These are phyloP conservation scores for Falcaria lacertinaria DNA, from an alignment of 2,888 invertebrate species.

Conservation along the genomic window DNA sequence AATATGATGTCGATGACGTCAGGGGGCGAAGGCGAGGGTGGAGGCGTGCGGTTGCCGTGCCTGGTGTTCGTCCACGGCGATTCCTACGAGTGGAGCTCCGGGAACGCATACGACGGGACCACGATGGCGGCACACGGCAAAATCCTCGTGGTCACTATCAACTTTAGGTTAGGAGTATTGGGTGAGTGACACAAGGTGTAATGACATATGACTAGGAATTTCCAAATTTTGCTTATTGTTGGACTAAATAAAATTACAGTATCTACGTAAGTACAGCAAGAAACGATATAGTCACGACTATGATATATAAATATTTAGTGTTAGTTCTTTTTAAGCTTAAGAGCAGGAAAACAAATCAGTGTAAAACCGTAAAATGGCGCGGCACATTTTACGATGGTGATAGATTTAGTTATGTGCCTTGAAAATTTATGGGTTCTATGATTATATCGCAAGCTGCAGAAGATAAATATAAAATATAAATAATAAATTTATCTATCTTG, in stretches of 20 bases:
- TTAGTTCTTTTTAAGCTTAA: too few relatives aligned
- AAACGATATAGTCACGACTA: too few relatives aligned
- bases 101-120: conserved; percentile 98
- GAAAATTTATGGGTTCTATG: background rate
- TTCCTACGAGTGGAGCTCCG: conserved; percentile 98
- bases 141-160: conserved; percentile 93
- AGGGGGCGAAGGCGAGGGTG: conserved; percentile 60
- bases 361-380: conserved; percentile 17
- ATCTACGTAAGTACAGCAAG: too few relatives aligned
- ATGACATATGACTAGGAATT: too few relatives aligned
- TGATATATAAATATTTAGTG: too few relatives aligned
- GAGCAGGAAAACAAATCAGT: too few relatives aligned
- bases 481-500: too few relatives aligned
- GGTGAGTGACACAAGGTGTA: too few relatives aligned
- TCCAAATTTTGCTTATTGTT: too few relatives aligned
- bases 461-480: background rate
- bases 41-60: conserved; percentile 84
- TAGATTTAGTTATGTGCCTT: conserved; percentile 2
- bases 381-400: conserved; percentile 10
- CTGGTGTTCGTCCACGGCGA: conserved; percentile 96
- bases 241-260: too few relatives aligned
- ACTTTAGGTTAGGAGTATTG: conserved; percentile 93
- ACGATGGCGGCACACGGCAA: conserved; percentile 95
- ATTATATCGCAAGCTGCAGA: background rate
- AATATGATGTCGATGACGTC: conserved; percentile 13